phyloP scores from a whole-genome alignment of 2,888 invertebrate species.

The Strigamia transsilvanica region DNA sequence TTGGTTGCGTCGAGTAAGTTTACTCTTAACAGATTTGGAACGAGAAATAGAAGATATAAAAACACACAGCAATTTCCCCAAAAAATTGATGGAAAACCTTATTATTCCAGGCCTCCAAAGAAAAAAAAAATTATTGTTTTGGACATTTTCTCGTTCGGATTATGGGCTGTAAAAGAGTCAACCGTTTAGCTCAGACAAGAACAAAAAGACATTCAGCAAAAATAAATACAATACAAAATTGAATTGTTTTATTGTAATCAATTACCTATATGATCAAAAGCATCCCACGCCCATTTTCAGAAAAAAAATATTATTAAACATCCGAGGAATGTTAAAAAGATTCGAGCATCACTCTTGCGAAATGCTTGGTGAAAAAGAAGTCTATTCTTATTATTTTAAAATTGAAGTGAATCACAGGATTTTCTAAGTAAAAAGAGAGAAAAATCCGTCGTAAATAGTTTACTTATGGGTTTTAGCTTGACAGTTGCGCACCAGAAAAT shows the following conservation, averaged over 20 bases:
- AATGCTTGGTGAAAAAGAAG: background rate
- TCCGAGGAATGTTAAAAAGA: too few relatives aligned
- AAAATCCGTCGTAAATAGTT: slow-evolving; percentile 34
- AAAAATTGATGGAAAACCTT: slow-evolving; percentile 47
- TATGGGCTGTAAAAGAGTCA: background rate
- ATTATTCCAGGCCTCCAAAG: background rate
- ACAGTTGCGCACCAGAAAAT: background rate
- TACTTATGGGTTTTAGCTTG: background rate
- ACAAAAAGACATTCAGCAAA: background rate
- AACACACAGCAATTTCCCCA: slow-evolving; percentile 24
- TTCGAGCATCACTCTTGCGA: background rate
- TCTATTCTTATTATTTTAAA: slow-evolving; percentile 20
- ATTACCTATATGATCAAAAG: too few relatives aligned
- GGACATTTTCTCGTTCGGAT: background rate
- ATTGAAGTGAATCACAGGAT: slow-evolving; percentile 42
- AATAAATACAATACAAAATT: background rate
- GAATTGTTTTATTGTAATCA: background rate
- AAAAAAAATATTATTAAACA: too few relatives aligned
- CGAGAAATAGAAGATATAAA: slow-evolving; percentile 29
- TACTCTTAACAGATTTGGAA: slow-evolving; percentile 45
- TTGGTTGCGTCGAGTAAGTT: slow-evolving; percentile 43
- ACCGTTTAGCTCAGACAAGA: background rate
- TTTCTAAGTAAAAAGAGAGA: background rate
- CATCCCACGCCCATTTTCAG: too few relatives aligned
- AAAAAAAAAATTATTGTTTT: background rate